Evolutionary conservation across 37 sponge, comb jelly and placozoan species (phyloP), one percentile per base, ranked within the genome.

Genomic region (Chondrilla cf. caribensis): DNA sequence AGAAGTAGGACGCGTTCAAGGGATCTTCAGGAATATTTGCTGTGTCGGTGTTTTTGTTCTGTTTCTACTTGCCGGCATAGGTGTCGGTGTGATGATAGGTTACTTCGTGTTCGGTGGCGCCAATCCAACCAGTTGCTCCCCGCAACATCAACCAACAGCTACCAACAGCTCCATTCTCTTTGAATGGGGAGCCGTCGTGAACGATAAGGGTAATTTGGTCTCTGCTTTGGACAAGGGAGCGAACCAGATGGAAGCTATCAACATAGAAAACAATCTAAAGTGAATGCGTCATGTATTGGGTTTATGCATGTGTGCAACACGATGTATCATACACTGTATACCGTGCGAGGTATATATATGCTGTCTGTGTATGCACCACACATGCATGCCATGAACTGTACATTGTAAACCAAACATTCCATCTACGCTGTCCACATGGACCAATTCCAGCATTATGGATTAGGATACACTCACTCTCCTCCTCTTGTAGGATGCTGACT

Each of bases 181-280:
- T 11, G 80, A 78, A 24, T 90, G 90, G 90, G 90, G 90, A 1
- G 80, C 65, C n/a, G 58, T 75, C 2, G 80, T 86, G 22, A 70
- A 24, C 18, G 54, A 58, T 37, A 33, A 33, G 26, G 90, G 90
- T 0, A 33, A 31, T 2, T 0, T 39, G 0, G 75, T 82, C 31
- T 19, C 76, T 19, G 86, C 83, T 8, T n/a, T 41, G 0, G 65
- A 80, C 65, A 67, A 82, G 79, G 36, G 85, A 22, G 60, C 82
- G 24, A 54, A 41, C 35, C 54, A 62, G 21, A 36, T 90, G 60
- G 35, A 70, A 2, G 39, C 87, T 0, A 70, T 58, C 7, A 80
- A 81, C 29, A 90, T 86, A 19, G 62, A 31, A 25, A 65, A 80
- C 29, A 82, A 82, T 58, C 71, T 89, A 15, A 58, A 57, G 88